Base-by-base conservation (phyloP, 2,113 vertebrate genomes). In the Pogonocichla stellata region DNA sequence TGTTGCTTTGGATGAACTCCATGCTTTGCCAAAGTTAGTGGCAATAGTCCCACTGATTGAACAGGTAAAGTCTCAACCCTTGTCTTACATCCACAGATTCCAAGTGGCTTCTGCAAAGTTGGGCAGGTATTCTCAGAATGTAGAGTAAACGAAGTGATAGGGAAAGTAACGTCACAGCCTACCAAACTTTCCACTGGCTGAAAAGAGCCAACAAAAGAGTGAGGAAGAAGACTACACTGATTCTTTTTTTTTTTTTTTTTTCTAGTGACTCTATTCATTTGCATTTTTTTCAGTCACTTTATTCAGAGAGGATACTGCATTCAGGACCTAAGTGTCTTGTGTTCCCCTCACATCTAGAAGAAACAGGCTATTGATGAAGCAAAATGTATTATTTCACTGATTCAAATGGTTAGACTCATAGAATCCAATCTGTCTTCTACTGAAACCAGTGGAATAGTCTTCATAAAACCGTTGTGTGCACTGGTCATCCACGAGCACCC, bases 401-500 rank as follows among this genome's bases (percentile, higher is more conserved):
- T 67, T 45, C 5, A 57, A 34, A 8, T 45, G 24, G 4, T 33
- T 90, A 12, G 48, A 53, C 20, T 61, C 4, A 3, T 19, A 48
- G 53, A 56, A 64, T 67, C 25, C n/a, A 40, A 0, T 25, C 43
- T 38, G 15, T 8, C 13, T 88, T 31, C 64, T 13, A 12, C 51
- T 61, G 56, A 61, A 90, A 56, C 11, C 29, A 31, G 25, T 36
- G 67, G 28, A 86, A 70, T 62, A 14, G 25, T 74, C 48, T 82
- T 62, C 38, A 9, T 67, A 48, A 83, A 67, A 47, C 47, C 6
- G 3, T 25, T 38, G 23, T 43, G 36, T 31, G 6, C 8, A 6
- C 0, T 40, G 45, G 19, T 50, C 1, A 2, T 26, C 33, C 29
- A 12, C 0, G 0, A 73, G 19, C 29, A 54, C 8, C 4, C 4